Evolutionary conservation across 2,797 vertebrate genomes (phyloP), one percentile per base, ranked within the genome.

Genomic region (Gambusia yucatana): DNA sequence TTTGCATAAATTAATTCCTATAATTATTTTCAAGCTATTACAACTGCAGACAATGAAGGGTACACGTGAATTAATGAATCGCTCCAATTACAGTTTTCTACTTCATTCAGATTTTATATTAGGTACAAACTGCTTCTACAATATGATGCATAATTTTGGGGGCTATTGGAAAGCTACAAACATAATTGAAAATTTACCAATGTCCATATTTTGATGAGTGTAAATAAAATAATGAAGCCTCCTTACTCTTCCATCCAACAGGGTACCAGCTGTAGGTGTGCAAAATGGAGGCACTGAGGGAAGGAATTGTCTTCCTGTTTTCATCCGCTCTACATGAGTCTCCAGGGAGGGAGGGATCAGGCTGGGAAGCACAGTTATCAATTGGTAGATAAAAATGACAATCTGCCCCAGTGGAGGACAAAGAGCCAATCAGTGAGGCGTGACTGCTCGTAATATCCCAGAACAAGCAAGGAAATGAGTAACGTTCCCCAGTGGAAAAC

Each of bases 301-400:
- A 92, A 93, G 91, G 92, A 92, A 95, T 94, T 94, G 94, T 94
- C 92, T 93, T 92, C 86, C 92, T 91, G 93, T 92, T 93, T 92
- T 93, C 88, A 92, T 94, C 91, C 87, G 82, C 92, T 93, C 92
- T 93, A 93, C 92, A 91, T 79, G 80, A 70, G 90, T 94, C 93
- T 95, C 94, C 75, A 65, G 94, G 93, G 94, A 94, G 78, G 92
- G 91, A 85, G 93, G 93, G 92, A 89, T 93, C 91, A 89, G 90
- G 81, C 86, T 83, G 90, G 88, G 89, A 90, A 90, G 90, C 89
- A 46, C 81, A 87, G 91, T 86, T 94, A 95, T 94, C 93, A 94
- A 95, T 94, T 93, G 93, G 93, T 87, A 94, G 92, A 94, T 94
- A 95, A 95, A 94, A 94, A 93, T 93, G 92, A 93, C 94, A 92